Base-by-base conservation (phyloP, 2,888 invertebrate genomes). In the Galerucella calmariensis region DNA sequence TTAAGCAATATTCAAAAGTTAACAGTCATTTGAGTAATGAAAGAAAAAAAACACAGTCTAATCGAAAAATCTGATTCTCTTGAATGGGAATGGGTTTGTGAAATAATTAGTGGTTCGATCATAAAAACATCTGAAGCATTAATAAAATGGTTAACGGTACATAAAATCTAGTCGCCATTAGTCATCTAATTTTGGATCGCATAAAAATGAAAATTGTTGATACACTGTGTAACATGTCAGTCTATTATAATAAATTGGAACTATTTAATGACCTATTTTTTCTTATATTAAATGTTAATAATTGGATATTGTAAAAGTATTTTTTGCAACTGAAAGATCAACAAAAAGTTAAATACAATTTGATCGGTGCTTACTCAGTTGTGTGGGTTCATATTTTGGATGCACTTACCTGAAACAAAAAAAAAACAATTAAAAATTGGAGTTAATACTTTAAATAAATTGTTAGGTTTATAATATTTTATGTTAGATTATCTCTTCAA, bases 111-210 rank as follows among this genome's bases (percentile, higher is more conserved):
- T 59, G 35, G 68, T 59, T 41, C n/a, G 48, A 69, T 69, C 68
- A 56, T 69, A 59, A 69, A 69, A 69, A 59, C 46, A 44, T 69
- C 46, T 16, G 68, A 69, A 69, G 20, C 68, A 69, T 59, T 69
- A 69, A 69, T 69, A 59, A 69, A 69, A 69, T 69, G 44, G 68
- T 69, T 69, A 69, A 69, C 68, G 68, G 68, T 69, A 59, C 56
- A 59, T 69, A 61, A 61, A 61, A 48, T 61, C n/a, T 46, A 62
- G 69, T 61, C 62, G 61, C n/a, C 69, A 69, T 69, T 62, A 69
- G 61, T 69, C 61, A 62, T 69, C 69, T 69, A 61, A 61, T 62
- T 69, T 61, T 51, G 69, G 48, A n/a, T 61, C 27, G 9, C 61
- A 27, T 69, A 69, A 62, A 69, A 69, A 69, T 62, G 46, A 62